A percentile compares a stretch with the other conserved stretches of the same genome.
phyloP scores from a whole-genome alignment of 92 coral and sea anemone genomes.

The Heteractis magnifica region DNA sequence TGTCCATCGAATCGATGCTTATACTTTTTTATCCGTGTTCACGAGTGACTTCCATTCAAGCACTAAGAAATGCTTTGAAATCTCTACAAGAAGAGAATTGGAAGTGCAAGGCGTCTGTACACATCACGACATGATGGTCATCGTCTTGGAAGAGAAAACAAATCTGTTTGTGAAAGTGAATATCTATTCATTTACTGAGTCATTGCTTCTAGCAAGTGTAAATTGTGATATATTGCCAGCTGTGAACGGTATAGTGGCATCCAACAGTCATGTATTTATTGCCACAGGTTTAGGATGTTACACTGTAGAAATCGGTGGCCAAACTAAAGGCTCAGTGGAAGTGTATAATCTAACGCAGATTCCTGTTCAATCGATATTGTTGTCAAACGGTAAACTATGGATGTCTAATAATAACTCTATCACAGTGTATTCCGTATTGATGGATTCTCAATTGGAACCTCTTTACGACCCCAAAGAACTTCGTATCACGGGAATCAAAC shows the following conservation, averaged over 20 bases:
- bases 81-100: neutral
- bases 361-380: neutral
- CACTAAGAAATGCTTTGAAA: neutral
- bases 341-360: neutral
- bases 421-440: neutral
- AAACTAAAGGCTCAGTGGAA: neutral
- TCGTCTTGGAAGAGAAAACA: neutral
- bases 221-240: slow-evolving; percentile 7
- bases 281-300: slow-evolving; percentile 1
- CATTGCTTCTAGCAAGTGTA: neutral
- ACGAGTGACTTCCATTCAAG: neutral
- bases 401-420: neutral
- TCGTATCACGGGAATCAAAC: neutral
- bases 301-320: neutral
- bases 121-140: neutral
- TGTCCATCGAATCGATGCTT: neutral
- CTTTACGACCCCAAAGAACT: neutral
- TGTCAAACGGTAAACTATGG: slow-evolving; percentile 8
- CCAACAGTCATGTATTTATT: neutral
- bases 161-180: neutral
- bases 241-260: neutral
- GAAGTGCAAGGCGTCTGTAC: neutral
- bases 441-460: neutral
- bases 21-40: slow-evolving; percentile 17
- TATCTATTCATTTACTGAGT: neutral